Base-by-base conservation (phyloP, 2,797 vertebrate genomes). In the Chiropotes sagulatus region DNA sequence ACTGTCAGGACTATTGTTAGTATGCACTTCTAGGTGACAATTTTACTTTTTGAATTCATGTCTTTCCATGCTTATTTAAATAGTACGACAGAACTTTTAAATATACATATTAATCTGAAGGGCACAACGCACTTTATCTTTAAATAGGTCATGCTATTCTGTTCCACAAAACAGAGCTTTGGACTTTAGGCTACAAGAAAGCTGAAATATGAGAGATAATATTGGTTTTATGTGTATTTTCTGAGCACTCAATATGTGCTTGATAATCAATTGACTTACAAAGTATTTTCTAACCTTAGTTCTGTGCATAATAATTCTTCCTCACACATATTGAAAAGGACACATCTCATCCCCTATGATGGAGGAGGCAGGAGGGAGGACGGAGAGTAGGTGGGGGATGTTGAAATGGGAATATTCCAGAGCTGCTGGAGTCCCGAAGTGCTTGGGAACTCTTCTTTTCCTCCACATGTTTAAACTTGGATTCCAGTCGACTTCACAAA, bases 391-490 rank as follows among this genome's bases (percentile, higher is more conserved):
- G 97, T 96, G 93, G 87, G 87, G 84, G 93, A 95, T 44, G 72
- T 39, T 24, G 84, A 87, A 72, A 93, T 10, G 54, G 76, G 41
- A n/a, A 30, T 36, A n/a, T 76, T 92, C 36, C 86, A 87, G 96
- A 85, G 94, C 92, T 26, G 36, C 85, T 39, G 48, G 8, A 83
- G 79, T 96, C 94, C 96, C 91, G 50, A 83, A 58, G 64, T 61
- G 94, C 88, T 93, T 94, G 90, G 93, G 22, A 95, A 95, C 96
- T 94, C 97, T 93, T 98, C 97, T 93, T 96, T 97, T 97, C 95
- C 96, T 92, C 96, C 96, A 93, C 96, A 92, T 96, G 87, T 98
- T 98, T 98, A 97, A 98, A 97, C 85, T 91, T 96, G 89, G 87
- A 94, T 94, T 96, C 96, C 72, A 80, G 4, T 98, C 98, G 97